These are phyloP conservation scores for Graptemys geographica DNA, from an alignment of 2,797 vertebrate genomes.

Conservation along the genomic window DNA sequence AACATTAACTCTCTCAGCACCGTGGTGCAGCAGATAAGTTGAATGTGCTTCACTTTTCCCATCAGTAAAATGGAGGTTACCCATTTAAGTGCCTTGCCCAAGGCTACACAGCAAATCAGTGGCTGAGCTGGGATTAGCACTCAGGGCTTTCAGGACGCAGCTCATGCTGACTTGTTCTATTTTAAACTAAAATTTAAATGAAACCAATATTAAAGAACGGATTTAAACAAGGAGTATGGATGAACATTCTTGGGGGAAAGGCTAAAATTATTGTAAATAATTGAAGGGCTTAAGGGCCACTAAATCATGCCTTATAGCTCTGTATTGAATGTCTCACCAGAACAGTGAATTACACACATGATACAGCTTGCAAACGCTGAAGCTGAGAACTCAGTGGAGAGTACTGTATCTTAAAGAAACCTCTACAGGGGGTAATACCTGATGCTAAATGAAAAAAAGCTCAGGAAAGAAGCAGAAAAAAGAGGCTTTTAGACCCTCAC, in stretches of 20 bases:
- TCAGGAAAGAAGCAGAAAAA: not conserved
- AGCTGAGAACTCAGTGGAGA: not conserved
- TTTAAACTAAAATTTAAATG: not conserved
- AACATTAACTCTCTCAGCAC: slow-evolving; percentile 22
- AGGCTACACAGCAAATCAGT: not conserved
- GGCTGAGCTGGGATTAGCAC: not conserved
- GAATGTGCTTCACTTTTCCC: not conserved
- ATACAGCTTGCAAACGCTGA: not conserved
- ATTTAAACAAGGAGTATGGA: not conserved
- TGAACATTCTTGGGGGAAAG: not conserved
- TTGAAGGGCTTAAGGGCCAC: not conserved
- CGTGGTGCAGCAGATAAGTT: not conserved
- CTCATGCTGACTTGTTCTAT: not conserved
- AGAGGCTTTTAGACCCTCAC: not conserved
- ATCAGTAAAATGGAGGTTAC: not conserved
- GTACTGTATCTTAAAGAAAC: not conserved
- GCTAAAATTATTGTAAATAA: not conserved
- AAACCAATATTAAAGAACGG: not conserved
- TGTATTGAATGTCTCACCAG: not conserved
- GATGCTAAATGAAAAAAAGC: not conserved
- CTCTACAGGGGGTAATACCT: not conserved
- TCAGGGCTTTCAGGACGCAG: not conserved
- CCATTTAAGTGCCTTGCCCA: not conserved
- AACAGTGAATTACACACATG: accelerated
- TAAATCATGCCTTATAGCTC: not conserved